Evolutionary conservation across 1,140 invertebrate species (phyloP).

Genomic region (Acromyrmex charruanus): DNA sequence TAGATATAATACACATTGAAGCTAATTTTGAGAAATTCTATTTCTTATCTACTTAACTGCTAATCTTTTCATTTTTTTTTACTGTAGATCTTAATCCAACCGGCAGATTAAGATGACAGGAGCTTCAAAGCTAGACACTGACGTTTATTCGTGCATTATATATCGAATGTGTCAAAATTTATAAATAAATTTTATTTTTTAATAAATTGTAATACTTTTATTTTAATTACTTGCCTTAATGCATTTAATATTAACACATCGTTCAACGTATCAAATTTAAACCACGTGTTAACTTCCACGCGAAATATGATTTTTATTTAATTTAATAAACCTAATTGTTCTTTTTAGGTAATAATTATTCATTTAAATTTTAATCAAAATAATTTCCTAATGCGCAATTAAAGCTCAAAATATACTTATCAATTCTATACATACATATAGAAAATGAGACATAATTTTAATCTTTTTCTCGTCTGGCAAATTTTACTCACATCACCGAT

Average conservation of each 20-base stretch:
- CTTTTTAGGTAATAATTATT: neutral
- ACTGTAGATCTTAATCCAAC: conserved; percentile 20
- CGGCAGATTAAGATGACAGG: conserved; percentile 42
- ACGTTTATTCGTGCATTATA: neutral
- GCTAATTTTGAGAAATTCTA: conserved; percentile 27
- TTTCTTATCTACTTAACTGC: neutral
- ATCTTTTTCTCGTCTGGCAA: neutral
- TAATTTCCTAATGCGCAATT: neutral
- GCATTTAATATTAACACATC: neutral
- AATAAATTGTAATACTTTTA: neutral
- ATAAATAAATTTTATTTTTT: conserved; percentile 4
- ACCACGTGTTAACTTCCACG: neutral
- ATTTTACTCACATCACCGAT: neutral
- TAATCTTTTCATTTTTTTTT: conserved; percentile 20
- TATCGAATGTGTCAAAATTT: neutral
- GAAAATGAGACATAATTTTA: neutral
- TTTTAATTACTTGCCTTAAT: neutral
- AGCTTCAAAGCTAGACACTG: neutral
- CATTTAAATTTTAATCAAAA: conserved; percentile 12
- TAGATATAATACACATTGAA: conserved; percentile 5
- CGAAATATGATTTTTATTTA: neutral
- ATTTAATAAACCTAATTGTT: conserved; percentile 2
- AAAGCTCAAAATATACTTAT: neutral
- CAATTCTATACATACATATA: neutral
- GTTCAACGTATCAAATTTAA: conserved; percentile 10